Evolutionary conservation across 2,113 vertebrate genomes (phyloP), one percentile per base, ranked within the genome.

Genomic region (Dunckerocampus dactyliophorus): DNA sequence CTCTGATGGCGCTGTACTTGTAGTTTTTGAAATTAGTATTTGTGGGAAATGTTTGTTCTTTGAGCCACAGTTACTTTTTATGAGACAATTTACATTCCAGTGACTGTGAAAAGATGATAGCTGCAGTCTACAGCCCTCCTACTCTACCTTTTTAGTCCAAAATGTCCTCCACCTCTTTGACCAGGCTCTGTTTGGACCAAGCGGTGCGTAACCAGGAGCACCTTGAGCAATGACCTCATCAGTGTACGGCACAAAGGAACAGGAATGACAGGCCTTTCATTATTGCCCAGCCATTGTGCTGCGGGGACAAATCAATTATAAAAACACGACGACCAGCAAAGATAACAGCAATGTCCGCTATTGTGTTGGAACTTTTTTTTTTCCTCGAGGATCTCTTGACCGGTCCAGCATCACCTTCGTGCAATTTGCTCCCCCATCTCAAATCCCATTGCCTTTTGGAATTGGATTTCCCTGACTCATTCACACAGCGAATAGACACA

Each of bases 381-480:
- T 71, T 53, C 70, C 82, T 83, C 80, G 81, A 85, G 79, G 86
- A 82, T 87, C 86, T 85, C 80, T 88, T 85, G 88, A 87, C 87
- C 85, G 86, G 85, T 84, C 83, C 85, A 58, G 71, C 81, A 83
- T 87, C 84, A 87, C 87, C 87, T 87, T 84, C 79, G 82, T 78
- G 87, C 88, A 90, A 92, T 91, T 90, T 89, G 77, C 85, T 89
- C 86, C 81, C 53, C 83, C 85, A 86, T 91, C 88, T 88, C 83
- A 80, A 90, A 88, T 89, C 88, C 88, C 87, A 90, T 90, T 88
- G 85, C 89, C 83, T 89, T 88, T 87, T 89, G 89, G 89, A 91
- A 91, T 91, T 91, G 89, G 90, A 89, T 90, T 89, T 89, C 87
- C 85, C 89, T 85, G 87, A 85, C 83, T 89, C 89, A 90, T 91